Evolutionary conservation across 1,140 invertebrate genomes (phyloP).

Genomic region (Atopsyche davidsoni): DNA sequence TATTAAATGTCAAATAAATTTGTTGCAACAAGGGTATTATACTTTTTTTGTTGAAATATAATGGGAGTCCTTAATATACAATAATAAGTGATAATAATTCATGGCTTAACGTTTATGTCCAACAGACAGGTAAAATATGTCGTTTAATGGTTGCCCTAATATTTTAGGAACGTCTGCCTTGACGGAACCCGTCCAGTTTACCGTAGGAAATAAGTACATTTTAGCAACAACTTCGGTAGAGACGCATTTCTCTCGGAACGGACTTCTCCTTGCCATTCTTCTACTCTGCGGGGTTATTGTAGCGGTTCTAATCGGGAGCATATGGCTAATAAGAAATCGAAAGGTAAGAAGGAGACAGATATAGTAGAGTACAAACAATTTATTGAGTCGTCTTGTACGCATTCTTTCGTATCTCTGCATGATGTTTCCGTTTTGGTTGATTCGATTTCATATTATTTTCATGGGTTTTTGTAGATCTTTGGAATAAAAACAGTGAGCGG

Average conservation of each 20-base stretch:
- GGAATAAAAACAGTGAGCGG: conserved; percentile 55
- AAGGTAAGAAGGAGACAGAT: conserved; percentile 41
- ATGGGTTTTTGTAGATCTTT: conserved; percentile 36
- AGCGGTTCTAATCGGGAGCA: conserved; percentile 53
- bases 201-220: conserved; percentile 63
- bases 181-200: conserved; percentile 65
- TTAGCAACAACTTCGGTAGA: conserved; percentile 55
- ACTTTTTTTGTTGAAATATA: too few species aligned
- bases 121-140: too few species aligned
- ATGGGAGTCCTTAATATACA: too few species aligned
- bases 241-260: conserved; percentile 46
- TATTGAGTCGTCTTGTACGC: too few species aligned
- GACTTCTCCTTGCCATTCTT: conserved; percentile 59
- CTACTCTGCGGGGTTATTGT: conserved; percentile 60
- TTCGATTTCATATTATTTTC: conserved; percentile 3
- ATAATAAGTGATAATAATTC: too few species aligned
- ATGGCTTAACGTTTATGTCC: too few species aligned
- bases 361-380: too few species aligned
- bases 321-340: conserved; percentile 60
- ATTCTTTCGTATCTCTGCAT: too few species aligned
- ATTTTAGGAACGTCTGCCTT: conserved; percentile 65
- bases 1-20: too few species aligned
- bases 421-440: too few species aligned
- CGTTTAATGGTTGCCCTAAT: too few species aligned
- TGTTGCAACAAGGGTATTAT: too few species aligned